Base-by-base conservation (phyloP, 2,888 invertebrate genomes). In the Melanargia galathea region DNA sequence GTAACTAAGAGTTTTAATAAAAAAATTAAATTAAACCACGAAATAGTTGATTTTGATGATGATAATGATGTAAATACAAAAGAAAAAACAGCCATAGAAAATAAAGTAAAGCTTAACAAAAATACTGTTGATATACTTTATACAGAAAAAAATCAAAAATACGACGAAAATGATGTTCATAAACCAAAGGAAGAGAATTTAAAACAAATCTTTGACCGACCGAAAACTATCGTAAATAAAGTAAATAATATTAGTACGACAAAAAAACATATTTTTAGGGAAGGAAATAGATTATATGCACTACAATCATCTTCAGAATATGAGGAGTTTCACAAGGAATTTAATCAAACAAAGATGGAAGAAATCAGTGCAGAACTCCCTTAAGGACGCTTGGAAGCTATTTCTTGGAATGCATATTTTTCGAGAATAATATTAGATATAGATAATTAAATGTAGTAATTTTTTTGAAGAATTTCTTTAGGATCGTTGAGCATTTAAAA, bases 301-400 rank as follows among this genome's bases (percentile, higher is more conserved):
- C 11, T 56, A 0, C 56, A 56, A 18, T 26, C 43, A 1, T 56
- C 56, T 43, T 45, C 45, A 30, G 56, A 56, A 16, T 56, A 56
- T 56, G 56, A 56, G 1, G 45, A 56, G 6, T 56, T 6, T 45
- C 56, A 56, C 16, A 56, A 56, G 11, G 56, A 56, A 30, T 18
- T 56, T 10, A 56, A 56, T 13, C 45, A 11, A 18, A 30, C 45
- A 7, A 8, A 4, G 2, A 40, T 24, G 8, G 43, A 45, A 20
- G 30, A 43, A 30, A 11, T 18, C 3, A 56, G 43, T 13, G 10
- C 10, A 13, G 45, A 26, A 24, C 45, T 20, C 5, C 13, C 16
- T 16, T 26, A 26, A 51, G n/a, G n/a, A n/a, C n/a, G n/a, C n/a
- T n/a, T n/a, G n/a, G n/a, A n/a, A n/a, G n/a, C n/a, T n/a, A n/a